These are phyloP conservation scores for Watsonalla binaria DNA, from an alignment of 2,888 invertebrate species.

Conservation along the genomic window DNA sequence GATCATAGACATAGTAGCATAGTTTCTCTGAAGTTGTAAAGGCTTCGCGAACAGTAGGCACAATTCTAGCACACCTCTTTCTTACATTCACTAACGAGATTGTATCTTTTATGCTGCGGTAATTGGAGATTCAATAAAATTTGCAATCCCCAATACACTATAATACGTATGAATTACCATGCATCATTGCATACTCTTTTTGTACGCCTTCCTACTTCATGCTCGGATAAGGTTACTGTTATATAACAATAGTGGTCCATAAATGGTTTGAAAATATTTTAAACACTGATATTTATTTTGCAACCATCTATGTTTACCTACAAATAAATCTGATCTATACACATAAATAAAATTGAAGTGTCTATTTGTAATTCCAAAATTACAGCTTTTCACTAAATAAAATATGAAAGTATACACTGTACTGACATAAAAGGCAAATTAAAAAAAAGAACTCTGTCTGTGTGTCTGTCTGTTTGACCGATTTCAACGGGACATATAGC, in stretches of 20 bases:
- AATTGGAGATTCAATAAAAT: slow-evolving; percentile 27
- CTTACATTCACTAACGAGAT: slow-evolving; percentile 1
- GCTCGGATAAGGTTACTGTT: slow-evolving; percentile 32
- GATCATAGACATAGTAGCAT: no score
- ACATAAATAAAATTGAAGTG: no score
- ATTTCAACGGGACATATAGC: no score
- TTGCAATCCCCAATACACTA: slow-evolving; percentile 9
- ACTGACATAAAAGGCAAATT: no score
- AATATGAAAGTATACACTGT: no score
- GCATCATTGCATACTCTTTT: slow-evolving; percentile 27
- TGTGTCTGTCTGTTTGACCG: no score
- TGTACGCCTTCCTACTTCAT: slow-evolving; percentile 24
- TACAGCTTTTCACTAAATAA: no score
- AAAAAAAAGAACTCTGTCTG: no score
- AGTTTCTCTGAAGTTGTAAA: neutral
- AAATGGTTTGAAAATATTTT: neutral
- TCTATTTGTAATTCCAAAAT: no score
- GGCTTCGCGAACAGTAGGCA: neutral
- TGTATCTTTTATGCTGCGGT: slow-evolving; percentile 17
- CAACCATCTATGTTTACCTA: no score
- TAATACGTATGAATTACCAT: slow-evolving; percentile 19
- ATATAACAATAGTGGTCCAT: slow-evolving; percentile 14
- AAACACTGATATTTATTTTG: neutral
- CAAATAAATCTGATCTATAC: no score
- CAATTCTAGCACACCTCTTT: neutral